These are phyloP conservation scores for Microcebus ravelobensis DNA, from an alignment of 2,113 vertebrate species.

Conservation along the genomic window DNA sequence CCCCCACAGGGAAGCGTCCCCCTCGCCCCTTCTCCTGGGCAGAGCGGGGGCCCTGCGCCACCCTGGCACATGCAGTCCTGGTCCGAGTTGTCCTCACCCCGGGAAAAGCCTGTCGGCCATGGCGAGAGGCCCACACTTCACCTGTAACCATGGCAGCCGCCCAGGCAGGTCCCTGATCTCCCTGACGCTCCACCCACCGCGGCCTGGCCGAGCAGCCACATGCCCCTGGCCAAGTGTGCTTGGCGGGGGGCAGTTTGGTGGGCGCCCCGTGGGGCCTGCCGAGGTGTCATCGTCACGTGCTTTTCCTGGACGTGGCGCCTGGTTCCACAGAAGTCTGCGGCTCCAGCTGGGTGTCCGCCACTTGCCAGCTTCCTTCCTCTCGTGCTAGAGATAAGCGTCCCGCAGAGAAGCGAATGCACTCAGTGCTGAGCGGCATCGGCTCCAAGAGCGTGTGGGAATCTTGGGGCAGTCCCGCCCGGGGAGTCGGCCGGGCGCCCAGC, in stretches of 20 bases:
- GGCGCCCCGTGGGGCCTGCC: no score
- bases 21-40: background rate
- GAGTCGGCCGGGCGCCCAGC: background rate
- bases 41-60: background rate
- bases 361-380: background rate
- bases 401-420: no score
- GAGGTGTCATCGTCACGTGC: background rate
- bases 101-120: background rate
- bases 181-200: background rate
- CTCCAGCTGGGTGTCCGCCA: background rate
- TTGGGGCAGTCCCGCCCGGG: background rate
- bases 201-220: no score
- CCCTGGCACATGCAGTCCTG: background rate
- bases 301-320: background rate
- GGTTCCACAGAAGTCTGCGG: no score
- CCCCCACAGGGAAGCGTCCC: background rate
- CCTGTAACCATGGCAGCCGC: no score
- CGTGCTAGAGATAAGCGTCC: background rate
- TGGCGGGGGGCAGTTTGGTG: no score
- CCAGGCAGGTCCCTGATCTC: no score
- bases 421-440: rapidly evolving
- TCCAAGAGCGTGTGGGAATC: no score
- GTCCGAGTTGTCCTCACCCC: background rate
- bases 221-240: background rate
- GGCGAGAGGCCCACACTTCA: background rate